Conservation (phyloP, 2,113 vertebrate species). For the Clarias batrachus region DNA sequence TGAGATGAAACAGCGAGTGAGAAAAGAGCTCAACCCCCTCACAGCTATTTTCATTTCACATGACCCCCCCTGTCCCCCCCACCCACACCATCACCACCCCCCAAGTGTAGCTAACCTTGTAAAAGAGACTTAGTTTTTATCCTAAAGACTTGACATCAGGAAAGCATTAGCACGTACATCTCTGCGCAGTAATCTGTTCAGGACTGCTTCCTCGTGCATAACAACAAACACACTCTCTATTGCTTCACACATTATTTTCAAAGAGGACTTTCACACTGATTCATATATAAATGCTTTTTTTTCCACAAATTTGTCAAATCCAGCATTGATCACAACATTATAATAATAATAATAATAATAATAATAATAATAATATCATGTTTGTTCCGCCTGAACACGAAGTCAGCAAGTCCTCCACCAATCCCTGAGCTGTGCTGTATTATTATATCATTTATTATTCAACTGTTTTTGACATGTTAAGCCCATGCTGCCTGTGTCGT, state of each 20-base stretch:
- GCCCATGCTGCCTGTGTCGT: not conserved
- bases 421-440: not conserved
- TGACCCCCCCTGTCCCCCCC: slow-evolving; percentile 37
- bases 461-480: not conserved
- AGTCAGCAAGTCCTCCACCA: not conserved
- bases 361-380: no score
- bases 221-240: slow-evolving; percentile 29
- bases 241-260: not conserved
- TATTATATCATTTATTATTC: not conserved
- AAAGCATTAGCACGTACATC: slow-evolving; percentile 55
- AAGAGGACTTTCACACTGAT: not conserved
- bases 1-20: slow-evolving; percentile 50
- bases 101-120: slow-evolving; percentile 43
- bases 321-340: not conserved
- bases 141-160: slow-evolving; percentile 56
- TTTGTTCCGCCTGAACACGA: not conserved
- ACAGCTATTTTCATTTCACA: slow-evolving; percentile 55
- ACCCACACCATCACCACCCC: not conserved
- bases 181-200: slow-evolving; percentile 35
- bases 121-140: slow-evolving; percentile 55
- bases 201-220: slow-evolving; percentile 18
- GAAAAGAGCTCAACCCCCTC: slow-evolving; percentile 48
- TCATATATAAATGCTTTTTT: not conserved
- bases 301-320: not conserved
- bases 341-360: no score